Conservation (phyloP, 1,140 invertebrate genomes). For the Protaetia brevitarsis region DNA sequence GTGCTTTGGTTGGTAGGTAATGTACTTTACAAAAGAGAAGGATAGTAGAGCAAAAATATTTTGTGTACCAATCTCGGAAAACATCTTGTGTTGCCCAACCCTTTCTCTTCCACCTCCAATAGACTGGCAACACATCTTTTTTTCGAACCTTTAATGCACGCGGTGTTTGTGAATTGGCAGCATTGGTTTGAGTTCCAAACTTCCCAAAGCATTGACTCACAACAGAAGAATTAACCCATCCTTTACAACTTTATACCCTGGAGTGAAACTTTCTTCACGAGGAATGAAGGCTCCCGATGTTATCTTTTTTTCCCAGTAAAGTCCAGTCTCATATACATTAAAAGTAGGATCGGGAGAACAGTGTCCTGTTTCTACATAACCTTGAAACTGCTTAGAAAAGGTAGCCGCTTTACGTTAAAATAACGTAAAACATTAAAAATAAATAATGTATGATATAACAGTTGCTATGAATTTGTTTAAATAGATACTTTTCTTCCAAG, state of each 20-base stretch:
- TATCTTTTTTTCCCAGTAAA: constrained; percentile 46
- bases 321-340: constrained; percentile 47
- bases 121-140: background rate
- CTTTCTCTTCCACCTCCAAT: background rate
- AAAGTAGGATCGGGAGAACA: constrained; percentile 44
- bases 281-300: constrained; percentile 42
- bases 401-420: too few species aligned
- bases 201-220: background rate
- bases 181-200: constrained; percentile 4
- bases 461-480: too few species aligned
- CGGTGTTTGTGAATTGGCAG: background rate
- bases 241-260: constrained; percentile 44
- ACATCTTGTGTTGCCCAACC: background rate
- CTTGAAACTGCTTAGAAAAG: too few species aligned
- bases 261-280: constrained; percentile 41
- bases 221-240: constrained; percentile 40
- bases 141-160: constrained; percentile 4
- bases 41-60: background rate
- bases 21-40: background rate
- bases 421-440: too few species aligned
- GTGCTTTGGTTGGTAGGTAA: background rate
- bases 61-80: background rate
- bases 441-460: too few species aligned
- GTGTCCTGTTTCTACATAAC: too few species aligned
- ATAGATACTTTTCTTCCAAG: too few species aligned